These are phyloP conservation scores for Hirtodrosophila duncani DNA, from an alignment of 2,888 invertebrate species.

Conservation along the genomic window DNA sequence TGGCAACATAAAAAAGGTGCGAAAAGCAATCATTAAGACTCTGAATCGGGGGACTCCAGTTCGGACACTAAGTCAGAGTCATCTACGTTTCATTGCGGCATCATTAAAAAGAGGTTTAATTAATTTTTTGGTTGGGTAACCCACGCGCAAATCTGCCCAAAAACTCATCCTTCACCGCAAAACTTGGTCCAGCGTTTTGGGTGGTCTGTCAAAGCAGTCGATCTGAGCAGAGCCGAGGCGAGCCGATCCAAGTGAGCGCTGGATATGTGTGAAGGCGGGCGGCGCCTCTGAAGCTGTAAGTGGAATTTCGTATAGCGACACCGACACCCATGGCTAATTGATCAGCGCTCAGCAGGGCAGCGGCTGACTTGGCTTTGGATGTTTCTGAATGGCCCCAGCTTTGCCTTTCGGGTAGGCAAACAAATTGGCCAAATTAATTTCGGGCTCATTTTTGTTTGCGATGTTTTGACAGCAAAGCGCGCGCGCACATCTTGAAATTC, in stretches of 20 bases:
- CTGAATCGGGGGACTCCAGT: slow-evolving; percentile 14
- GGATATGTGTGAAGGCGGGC: slow-evolving; percentile 59
- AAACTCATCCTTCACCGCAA: slow-evolving; percentile 53
- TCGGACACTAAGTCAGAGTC: slow-evolving; percentile 2
- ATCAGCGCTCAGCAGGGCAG: slow-evolving; percentile 61
- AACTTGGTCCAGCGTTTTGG: slow-evolving; percentile 35
- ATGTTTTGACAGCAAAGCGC: slow-evolving; percentile 65
- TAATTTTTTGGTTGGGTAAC: slow-evolving; percentile 52
- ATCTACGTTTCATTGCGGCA: slow-evolving; percentile 41
- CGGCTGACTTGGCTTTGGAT: slow-evolving; percentile 63
- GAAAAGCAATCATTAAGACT: slow-evolving; percentile 66
- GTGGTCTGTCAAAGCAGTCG: slow-evolving; percentile 42
- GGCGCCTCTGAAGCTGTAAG: slow-evolving; percentile 69
- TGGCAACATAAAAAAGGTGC: slow-evolving; percentile 52
- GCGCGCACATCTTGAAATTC: slow-evolving; percentile 33
- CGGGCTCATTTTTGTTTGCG: slow-evolving; percentile 31
- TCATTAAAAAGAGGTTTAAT: slow-evolving; percentile 67
- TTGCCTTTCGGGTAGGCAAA: slow-evolving; percentile 28
- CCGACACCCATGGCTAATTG: slow-evolving; percentile 68
- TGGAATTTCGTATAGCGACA: slow-evolving; percentile 34
- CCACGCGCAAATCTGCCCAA: slow-evolving; percentile 32
- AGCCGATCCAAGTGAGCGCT: no score
- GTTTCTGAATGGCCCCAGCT: neutral
- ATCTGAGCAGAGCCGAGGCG: slow-evolving; percentile 2
- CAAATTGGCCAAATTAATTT: slow-evolving; percentile 72